Evolutionary conservation across 1,140 invertebrate species (phyloP), one percentile per base, ranked within the genome.

Genomic region (Pissodes strobi): DNA sequence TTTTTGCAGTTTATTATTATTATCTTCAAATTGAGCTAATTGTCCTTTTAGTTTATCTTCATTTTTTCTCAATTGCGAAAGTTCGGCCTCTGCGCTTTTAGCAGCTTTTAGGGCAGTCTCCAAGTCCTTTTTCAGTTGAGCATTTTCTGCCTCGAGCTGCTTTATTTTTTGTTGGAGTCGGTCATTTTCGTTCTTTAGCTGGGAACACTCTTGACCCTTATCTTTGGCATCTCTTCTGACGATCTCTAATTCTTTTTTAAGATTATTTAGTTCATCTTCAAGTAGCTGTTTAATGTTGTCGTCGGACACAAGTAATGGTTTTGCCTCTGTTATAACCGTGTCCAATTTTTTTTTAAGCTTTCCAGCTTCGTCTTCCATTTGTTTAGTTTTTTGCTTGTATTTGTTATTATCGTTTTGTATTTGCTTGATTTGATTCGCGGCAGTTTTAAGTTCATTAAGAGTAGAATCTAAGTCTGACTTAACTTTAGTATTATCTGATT

Each of bases 1-100:
- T 39, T 55, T 58, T 59, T 59, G 15, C 30, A 70, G 53, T 49
- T 45, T 65, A 2, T 51, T 39, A 17, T 66, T 68, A 18, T 63
- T 56, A 13, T 30, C 22, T 41, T 64, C 63, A 22, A 64, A 12
- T 15, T 70, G 43, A 3, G 18, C 37, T 34, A 64, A 5, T 66
- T 65, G 34, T 1, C 27, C 46, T 41, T 56, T 62, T 15, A 52
- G 30, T 27, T 43, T 39, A 2, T 10, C 22, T 43, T 52, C 22
- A n/a, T 51, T 45, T 8, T 15, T 17, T 53, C 19, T 43, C 2
- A 23, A 10, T n/a, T 41, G 21, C 12, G 2, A 10, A 6, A 66
- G 34, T 21, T 48, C 27, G 39, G 34, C n/a, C 46, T 59, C 43
- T 13, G 15, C 10, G 41, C 18, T 46, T 27, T 45, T 66, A 2